These are phyloP conservation scores for Acanthopagrus latus DNA, from an alignment of 2,797 vertebrate genomes.

Conservation along the genomic window DNA sequence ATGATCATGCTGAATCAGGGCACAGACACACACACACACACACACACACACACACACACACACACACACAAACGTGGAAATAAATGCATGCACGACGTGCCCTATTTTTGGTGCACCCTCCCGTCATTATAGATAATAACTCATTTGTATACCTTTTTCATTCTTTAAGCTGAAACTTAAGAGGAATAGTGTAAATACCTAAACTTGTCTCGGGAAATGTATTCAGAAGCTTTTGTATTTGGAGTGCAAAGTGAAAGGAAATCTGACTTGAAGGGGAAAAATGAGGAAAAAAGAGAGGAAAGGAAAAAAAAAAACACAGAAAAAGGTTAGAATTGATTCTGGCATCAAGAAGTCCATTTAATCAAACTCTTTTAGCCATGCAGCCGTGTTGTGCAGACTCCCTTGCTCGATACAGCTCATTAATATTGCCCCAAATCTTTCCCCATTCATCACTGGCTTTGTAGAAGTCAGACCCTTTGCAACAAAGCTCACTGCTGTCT, in stretches of 20 bases:
- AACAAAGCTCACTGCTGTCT: conserved; percentile 48
- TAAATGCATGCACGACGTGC: neutral
- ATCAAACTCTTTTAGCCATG: conserved; percentile 79
- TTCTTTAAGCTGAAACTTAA: conserved; percentile 8
- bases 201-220: neutral
- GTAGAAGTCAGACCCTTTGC: conserved; percentile 27
- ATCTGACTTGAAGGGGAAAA: conserved; percentile 31
- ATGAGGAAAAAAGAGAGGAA: neutral
- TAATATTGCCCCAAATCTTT: conserved; percentile 64
- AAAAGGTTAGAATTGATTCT: conserved; percentile 68
- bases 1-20: conserved; percentile 65
- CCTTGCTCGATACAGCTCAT: conserved; percentile 59
- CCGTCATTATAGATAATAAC: conserved; percentile 24
- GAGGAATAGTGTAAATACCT: neutral
- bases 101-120: neutral
- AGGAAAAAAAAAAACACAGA: conserved; percentile 12
- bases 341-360: conserved; percentile 83
- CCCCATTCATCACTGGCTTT: conserved; percentile 61
- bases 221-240: conserved; percentile 27
- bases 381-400: conserved; percentile 39
- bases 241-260: conserved; percentile 19
- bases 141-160: conserved; percentile 4
- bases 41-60: neutral
- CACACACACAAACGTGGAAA: neutral
- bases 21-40: conserved; percentile 22